Percentiles rank a stretch among this genome's conserved stretches.
Conservation (phyloP, 2,888 invertebrate species). For the Noctua janthina region DNA sequence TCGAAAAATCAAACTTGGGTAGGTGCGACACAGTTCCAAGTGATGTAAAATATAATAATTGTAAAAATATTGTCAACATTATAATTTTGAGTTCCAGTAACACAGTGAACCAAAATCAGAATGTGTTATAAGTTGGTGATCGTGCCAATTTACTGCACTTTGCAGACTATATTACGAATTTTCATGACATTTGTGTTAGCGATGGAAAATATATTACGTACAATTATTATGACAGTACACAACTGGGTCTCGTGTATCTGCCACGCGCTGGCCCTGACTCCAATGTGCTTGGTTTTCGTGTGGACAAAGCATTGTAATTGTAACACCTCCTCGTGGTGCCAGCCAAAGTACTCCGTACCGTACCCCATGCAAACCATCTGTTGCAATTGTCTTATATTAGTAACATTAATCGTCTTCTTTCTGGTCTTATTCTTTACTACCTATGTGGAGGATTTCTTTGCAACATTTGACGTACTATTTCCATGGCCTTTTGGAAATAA, state of each 20-base stretch:
- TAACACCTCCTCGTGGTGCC: slow-evolving; percentile 38
- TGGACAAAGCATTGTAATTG: slow-evolving; percentile 63
- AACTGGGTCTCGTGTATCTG: slow-evolving; percentile 65
- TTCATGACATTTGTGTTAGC: slow-evolving; percentile 68
- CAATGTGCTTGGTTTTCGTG: slow-evolving; percentile 65
- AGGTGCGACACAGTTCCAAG: neutral
- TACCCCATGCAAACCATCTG: slow-evolving; percentile 23
- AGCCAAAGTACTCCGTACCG: slow-evolving; percentile 16
- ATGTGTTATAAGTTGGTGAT: slow-evolving; percentile 63
- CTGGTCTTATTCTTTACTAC: slow-evolving; percentile 63
- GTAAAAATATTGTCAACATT: slow-evolving; percentile 15
- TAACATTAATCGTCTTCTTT: slow-evolving; percentile 59
- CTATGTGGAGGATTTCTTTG: slow-evolving; percentile 68
- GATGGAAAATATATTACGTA: slow-evolving; percentile 71
- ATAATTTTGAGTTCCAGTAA: neutral
- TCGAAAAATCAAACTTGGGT: slow-evolving; percentile 6
- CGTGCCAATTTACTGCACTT: slow-evolving; percentile 69
- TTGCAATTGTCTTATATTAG: slow-evolving; percentile 59
- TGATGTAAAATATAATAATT: slow-evolving; percentile 15
- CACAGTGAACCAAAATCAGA: neutral
- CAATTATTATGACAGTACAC: slow-evolving; percentile 67
- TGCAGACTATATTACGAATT: slow-evolving; percentile 68
- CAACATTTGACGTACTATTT: slow-evolving; percentile 54
- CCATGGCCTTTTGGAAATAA: slow-evolving; percentile 60
- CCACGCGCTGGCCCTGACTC: slow-evolving; percentile 67